Percentiles rank a stretch among this genome's conserved stretches.
Evolutionary conservation across 2,113 vertebrate genomes (phyloP).

Genomic region (Butorides virescens): DNA sequence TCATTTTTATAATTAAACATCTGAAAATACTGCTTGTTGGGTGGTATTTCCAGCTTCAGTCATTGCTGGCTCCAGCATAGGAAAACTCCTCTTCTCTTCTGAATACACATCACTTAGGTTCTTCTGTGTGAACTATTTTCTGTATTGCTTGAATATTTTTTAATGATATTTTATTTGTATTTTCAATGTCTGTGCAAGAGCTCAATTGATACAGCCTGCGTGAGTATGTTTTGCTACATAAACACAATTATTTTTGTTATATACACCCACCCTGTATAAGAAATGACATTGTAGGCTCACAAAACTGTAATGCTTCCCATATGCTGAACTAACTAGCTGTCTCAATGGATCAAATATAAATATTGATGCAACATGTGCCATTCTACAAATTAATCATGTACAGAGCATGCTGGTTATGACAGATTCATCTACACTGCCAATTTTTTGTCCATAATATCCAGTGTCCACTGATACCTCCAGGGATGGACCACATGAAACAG

Average conservation of each 20-base stretch:
- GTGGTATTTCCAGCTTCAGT: constrained; percentile 60
- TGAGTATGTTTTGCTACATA: constrained; percentile 45
- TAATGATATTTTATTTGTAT: constrained; percentile 33
- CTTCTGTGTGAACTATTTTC: constrained; percentile 17
- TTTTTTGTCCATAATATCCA: background rate
- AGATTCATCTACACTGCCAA: background rate
- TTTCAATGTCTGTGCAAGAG: constrained; percentile 39
- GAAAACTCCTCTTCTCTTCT: constrained; percentile 50
- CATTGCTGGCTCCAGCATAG: constrained; percentile 44
- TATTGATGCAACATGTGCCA: constrained; percentile 32
- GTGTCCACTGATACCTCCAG: background rate
- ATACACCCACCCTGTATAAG: constrained; percentile 27
- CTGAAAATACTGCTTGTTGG: constrained; percentile 44
- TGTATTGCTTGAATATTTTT: constrained; percentile 23
- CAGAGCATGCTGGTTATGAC: constrained; percentile 5
- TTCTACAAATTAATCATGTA: constrained; percentile 43
- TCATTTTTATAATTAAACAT: constrained; percentile 46
- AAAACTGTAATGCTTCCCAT: constrained; percentile 61
- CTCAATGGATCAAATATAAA: constrained; percentile 51
- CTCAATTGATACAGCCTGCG: constrained; percentile 27
- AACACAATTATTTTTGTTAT: constrained; percentile 52
- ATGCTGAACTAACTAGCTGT: constrained; percentile 29
- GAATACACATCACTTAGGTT: constrained; percentile 6
- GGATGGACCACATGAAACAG: constrained; percentile 1
- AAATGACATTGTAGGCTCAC: constrained; percentile 45